These are phyloP conservation scores for Drosophila nigricruria DNA, from an alignment of 2,888 invertebrate species.

Conservation along the genomic window DNA sequence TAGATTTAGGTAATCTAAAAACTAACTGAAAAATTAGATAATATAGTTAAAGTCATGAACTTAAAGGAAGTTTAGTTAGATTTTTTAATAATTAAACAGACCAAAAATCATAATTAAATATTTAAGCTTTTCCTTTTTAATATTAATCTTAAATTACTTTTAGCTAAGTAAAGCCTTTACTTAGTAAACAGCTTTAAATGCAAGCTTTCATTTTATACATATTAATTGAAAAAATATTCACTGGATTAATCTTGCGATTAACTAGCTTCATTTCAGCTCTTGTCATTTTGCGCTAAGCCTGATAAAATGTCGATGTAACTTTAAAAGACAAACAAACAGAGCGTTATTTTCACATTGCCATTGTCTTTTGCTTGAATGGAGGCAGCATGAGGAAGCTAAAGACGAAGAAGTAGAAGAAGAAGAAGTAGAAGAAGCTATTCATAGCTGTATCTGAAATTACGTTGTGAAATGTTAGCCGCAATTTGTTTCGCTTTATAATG, in stretches of 20 bases:
- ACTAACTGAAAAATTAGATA: neutral
- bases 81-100: no score
- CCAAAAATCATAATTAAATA: no score
- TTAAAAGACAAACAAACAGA: slow-evolving; percentile 60
- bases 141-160: no score
- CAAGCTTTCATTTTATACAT: no score
- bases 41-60: neutral
- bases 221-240: no score
- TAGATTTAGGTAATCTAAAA: neutral
- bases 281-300: slow-evolving; percentile 42
- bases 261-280: slow-evolving; percentile 4
- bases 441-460: slow-evolving; percentile 61
- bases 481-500: slow-evolving; percentile 77
- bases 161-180: no score
- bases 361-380: slow-evolving; percentile 7
- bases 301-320: slow-evolving; percentile 64
- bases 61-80: neutral
- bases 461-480: slow-evolving; percentile 71
- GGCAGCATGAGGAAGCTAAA: neutral
- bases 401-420: neutral
- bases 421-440: neutral
- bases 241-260: slow-evolving; percentile 2
- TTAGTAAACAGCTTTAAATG: no score
- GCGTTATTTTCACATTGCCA: slow-evolving; percentile 31
- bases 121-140: no score